Evolutionary conservation across 2,888 invertebrate species (phyloP).

Genomic region (Tridacna gigas): DNA sequence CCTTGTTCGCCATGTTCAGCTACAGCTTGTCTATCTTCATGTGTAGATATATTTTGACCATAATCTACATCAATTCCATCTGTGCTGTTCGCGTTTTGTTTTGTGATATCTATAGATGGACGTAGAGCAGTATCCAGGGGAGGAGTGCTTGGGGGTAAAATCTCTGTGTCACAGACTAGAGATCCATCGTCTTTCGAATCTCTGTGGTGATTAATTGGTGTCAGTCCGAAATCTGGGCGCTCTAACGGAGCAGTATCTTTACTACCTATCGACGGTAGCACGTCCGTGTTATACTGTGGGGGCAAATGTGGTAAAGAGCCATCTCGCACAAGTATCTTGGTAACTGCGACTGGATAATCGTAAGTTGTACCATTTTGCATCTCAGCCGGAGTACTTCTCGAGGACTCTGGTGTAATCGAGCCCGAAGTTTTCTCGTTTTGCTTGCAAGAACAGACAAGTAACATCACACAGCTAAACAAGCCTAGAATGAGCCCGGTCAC

Average conservation of each 20-base stretch:
- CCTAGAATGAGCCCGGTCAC: conserved; percentile 31
- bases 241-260: conserved; percentile 35
- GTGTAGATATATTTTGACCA: not conserved
- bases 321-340: conserved; percentile 20
- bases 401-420: conserved; percentile 21
- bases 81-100: not conserved
- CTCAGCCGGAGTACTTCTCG: not conserved
- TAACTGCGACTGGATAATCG: conserved; percentile 8
- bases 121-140: conserved; percentile 3
- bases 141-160: not conserved
- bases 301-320: conserved; percentile 17
- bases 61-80: not conserved
- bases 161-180: conserved; percentile 5
- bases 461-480: conserved; percentile 27
- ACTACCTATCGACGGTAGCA: conserved; percentile 40
- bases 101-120: not conserved
- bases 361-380: not conserved
- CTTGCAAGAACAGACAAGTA: conserved; percentile 39
- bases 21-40: not conserved
- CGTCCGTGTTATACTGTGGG: conserved; percentile 13
- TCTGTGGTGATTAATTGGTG: not conserved
- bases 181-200: not conserved
- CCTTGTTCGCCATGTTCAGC: too few relatives aligned
- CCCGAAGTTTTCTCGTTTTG: conserved; percentile 20
- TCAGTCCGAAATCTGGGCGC: conserved; percentile 9